Evolutionary conservation across 2,888 invertebrate genomes (phyloP), one percentile per base, ranked within the genome.

Genomic region (Pseudanteris insignis): DNA sequence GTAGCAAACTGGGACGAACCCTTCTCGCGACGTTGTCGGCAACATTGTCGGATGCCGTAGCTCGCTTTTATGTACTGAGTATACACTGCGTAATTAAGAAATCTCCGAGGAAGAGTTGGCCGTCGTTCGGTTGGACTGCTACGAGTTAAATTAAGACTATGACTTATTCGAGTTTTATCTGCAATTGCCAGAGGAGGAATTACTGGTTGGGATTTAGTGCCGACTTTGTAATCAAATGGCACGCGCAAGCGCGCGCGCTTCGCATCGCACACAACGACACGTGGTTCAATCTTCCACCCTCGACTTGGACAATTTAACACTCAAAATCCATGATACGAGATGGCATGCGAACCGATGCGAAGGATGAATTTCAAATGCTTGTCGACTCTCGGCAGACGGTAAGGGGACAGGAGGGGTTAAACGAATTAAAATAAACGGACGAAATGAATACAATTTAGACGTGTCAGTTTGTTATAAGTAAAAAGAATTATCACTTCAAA

Each of bases 131-230:
- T 67, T 61, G 63, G 38, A 50, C 58, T 46, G 64, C 63, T 63
- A 61, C 63, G 67, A 66, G 67, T 71, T 76, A 75, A 77, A 77
- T 79, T 77, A 78, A 78, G 75, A 76, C 77, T 76, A 77, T 78
- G 78, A 79, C 77, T 78, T 78, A 78, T 77, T 78, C 73, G 72
- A 75, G 69, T 78, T 79, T 79, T 79, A 79, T 78, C 79, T 78
- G 72, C 74, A 74, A 76, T 77, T 78, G 75, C 77, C 77, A 75
- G 76, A 69, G 73, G 67, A 73, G 72, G 61, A 66, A 66, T 64
- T 59, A 63, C 64, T 41, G 63, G 47, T 38, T 43, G 65, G 70
- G 72, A 74, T 75, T 72, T 75, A n/a, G n/a, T n/a, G n/a, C n/a
- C 59, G 70, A 68, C 70, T 61, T 70, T 66, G 69, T 71, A 73